Evolutionary conservation across 2,888 invertebrate genomes (phyloP), one percentile per base, ranked within the genome.

Genomic region (Leistus spinibarbis): DNA sequence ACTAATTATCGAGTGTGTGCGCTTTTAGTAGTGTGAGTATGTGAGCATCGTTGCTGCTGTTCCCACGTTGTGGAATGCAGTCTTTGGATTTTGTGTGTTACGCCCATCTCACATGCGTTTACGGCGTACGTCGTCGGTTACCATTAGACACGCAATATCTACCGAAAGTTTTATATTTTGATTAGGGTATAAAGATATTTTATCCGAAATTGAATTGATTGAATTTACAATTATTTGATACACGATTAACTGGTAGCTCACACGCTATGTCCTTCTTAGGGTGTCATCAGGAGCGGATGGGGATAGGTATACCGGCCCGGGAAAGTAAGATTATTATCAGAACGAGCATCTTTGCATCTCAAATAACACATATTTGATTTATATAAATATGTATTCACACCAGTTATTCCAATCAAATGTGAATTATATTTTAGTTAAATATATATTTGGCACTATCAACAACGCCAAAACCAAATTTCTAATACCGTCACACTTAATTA

Each of bases 71-170:
- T 64, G 71, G 54, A 71, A 54, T 71, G 64, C 56, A 54, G 64
- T 64, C 57, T 56, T 54, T 56, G 23, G n/a, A 53, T 54, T 67
- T 67, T 67, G 54, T 54, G 67, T 56, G 69, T 69, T 69, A 69
- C 56, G 69, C 69, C 69, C 69, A 54, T 69, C 69, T 57, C 69
- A 69, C 69, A 24, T 69, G 56, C 68, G 60, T 60, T 22, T 60
- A 60, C 13, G 17, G 22, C 20, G 60, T 60, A 60, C 60, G 19
- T 54, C n/a, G n/a, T 22, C 22, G 60, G 20, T 19, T 16, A 16
- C n/a, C 10, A 19, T 19, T n/a, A 10, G 60, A 3, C 60, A 60
- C 5, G 1, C 60, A 60, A 19, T 60, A 60, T 60, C 60, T 60
- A 19, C 60, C 60, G 20, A 60, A 60, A 60, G 60, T 60, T 19